Percentiles rank a stretch among this genome's conserved stretches.
Evolutionary conservation across 2,888 invertebrate species (phyloP).

Genomic region (Acronicta leporina): DNA sequence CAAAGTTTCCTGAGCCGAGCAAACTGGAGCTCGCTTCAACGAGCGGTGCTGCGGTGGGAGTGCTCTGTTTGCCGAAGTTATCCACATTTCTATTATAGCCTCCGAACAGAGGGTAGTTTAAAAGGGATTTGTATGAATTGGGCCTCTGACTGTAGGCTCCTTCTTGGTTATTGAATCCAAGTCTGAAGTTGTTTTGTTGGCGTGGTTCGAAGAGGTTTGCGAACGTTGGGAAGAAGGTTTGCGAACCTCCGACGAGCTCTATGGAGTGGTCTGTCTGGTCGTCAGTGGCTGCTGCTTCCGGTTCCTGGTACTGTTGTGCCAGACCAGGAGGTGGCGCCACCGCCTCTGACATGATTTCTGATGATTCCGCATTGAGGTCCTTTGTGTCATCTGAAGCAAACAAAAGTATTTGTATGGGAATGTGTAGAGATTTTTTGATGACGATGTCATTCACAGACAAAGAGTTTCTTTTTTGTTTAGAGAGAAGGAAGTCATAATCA

Average conservation of each 20-base stretch:
- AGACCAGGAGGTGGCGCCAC: slow-evolving; percentile 78
- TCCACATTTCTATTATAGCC: slow-evolving; percentile 76
- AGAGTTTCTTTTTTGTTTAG: not conserved
- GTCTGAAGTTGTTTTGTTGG: slow-evolving; percentile 87
- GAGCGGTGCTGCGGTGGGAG: slow-evolving; percentile 76
- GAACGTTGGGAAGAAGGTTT: slow-evolving; percentile 94
- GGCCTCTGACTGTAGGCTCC: slow-evolving; percentile 90
- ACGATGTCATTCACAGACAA: not conserved
- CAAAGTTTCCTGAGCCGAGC: slow-evolving; percentile 95
- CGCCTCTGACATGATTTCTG: slow-evolving; percentile 83
- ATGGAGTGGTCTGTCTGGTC: slow-evolving; percentile 84
- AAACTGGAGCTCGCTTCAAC: slow-evolving; percentile 90
- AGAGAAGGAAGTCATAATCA: not conserved
- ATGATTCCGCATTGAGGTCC: slow-evolving; percentile 83
- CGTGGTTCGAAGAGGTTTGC: slow-evolving; percentile 90
- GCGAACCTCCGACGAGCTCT: slow-evolving; percentile 89
- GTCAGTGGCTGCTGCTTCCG: slow-evolving; percentile 68
- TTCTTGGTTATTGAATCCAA: slow-evolving; percentile 89
- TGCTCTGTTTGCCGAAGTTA: slow-evolving; percentile 78
- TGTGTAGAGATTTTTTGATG: slow-evolving; percentile 13
- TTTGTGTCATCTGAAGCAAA: slow-evolving; percentile 80
- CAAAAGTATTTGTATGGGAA: slow-evolving; percentile 45
- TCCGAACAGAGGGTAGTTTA: slow-evolving; percentile 83
- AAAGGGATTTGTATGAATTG: slow-evolving; percentile 82
- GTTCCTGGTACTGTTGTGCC: slow-evolving; percentile 59